Evolutionary conservation across 2,888 invertebrate genomes (phyloP), one percentile per base, ranked within the genome.

Genomic region (Ectemnius lituratus): DNA sequence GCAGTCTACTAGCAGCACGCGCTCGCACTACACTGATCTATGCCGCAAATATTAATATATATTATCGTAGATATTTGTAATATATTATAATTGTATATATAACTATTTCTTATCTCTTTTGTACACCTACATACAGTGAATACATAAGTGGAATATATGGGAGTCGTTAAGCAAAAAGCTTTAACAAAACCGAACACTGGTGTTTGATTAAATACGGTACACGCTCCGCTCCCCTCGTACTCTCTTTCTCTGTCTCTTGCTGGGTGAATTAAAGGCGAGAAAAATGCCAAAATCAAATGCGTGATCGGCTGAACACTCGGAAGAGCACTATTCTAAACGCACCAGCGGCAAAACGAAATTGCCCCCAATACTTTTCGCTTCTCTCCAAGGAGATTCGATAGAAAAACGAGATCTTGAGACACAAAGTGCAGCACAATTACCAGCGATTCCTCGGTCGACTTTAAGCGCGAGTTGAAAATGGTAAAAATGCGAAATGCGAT

Each of bases 81-180:
- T 75, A 66, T 66, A 70, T 20, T 66, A 23, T 79, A 76, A 73
- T 70, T 75, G 67, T 59, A 69, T 69, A 58, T 68, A 64, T 82
- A 78, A 72, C 62, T 78, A 73, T 75, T 67, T 67, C 52, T 80
- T 71, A 76, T 80, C 76, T 83, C 75, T 78, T 85, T 85, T 83
- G 82, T 85, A 86, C 82, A 85, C 78, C 84, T 84, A 83, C 76
- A 82, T 81, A 81, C 75, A 85, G 73, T 75, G 83, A 79, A 67
- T 66, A 65, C 46, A 73, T 67, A 57, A 68, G 81, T 81, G 74
- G 60, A 80, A 63, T 76, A 79, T 62, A 58, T 82, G 64, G 62
- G 75, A 78, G 80, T 60, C 66, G 60, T 73, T 67, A 82, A 80
- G 76, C 80, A 69, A 79, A 5, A 73, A 82, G 71, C 80, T 76